These are phyloP conservation scores for Cheiracanthium punctorium DNA, from an alignment of 2,888 invertebrate genomes.

Conservation along the genomic window DNA sequence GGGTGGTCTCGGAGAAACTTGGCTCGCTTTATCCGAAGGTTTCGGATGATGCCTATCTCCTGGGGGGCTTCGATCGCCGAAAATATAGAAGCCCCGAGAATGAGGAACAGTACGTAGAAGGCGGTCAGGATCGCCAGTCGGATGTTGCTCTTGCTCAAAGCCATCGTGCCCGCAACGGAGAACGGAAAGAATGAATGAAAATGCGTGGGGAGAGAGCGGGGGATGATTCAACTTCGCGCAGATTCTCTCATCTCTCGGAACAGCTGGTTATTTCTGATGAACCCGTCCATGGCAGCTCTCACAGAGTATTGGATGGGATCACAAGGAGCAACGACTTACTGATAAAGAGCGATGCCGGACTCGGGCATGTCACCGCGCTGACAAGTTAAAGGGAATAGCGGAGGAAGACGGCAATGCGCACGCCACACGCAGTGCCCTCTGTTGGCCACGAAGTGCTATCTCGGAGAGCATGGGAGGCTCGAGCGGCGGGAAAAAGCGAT, in stretches of 20 bases:
- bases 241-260: background rate
- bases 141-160: slow-evolving; percentile 72
- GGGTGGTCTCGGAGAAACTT: slow-evolving; percentile 81
- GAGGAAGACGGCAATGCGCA: slow-evolving; percentile 62
- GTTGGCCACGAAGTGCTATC: background rate
- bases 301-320: background rate
- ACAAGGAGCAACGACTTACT: background rate
- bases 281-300: background rate
- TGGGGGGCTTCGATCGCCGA: slow-evolving; percentile 86
- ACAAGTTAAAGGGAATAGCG: background rate
- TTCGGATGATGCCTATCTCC: slow-evolving; percentile 80
- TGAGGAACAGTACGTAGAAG: slow-evolving; percentile 80
- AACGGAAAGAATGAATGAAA: no score
- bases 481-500: background rate
- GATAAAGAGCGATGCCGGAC: background rate
- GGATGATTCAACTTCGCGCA: background rate
- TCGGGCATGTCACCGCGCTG: background rate
- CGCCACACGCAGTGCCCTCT: slow-evolving; percentile 41
- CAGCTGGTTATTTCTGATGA: background rate
- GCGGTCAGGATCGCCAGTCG: slow-evolving; percentile 74
- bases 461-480: background rate
- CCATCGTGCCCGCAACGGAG: slow-evolving; percentile 66
- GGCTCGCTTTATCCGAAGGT: slow-evolving; percentile 79
- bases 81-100: slow-evolving; percentile 86
- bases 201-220: background rate